phyloP scores from a whole-genome alignment of 2,888 invertebrate genomes.

The Tachina grossa region DNA sequence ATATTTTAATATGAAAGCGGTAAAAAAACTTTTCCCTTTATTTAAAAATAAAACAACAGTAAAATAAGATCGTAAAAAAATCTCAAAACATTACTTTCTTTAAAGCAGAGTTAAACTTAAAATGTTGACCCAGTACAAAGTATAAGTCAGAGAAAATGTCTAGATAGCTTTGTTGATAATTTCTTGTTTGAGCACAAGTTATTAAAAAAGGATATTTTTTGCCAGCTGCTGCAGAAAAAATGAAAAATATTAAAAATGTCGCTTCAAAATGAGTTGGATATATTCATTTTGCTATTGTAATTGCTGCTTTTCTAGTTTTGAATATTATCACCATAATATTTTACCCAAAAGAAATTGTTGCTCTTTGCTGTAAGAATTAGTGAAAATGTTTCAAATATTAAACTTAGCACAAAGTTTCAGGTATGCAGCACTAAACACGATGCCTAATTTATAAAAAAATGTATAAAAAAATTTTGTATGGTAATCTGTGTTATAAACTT shows the following conservation, averaged over 20 bases:
- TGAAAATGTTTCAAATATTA: no score
- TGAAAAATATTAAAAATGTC: conserved; percentile 54
- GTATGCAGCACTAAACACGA: no score
- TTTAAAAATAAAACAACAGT: neutral
- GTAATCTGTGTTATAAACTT: no score
- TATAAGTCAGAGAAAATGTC: neutral
- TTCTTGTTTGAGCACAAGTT: neutral
- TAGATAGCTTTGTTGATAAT: neutral
- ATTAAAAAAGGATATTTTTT: neutral
- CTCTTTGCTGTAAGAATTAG: no score
- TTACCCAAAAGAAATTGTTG: no score
- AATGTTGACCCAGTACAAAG: conserved; percentile 9
- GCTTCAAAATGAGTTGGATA: conserved; percentile 39
- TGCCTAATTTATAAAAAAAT: no score
- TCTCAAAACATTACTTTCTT: conserved; percentile 7
- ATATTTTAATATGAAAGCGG: conserved; percentile 10
- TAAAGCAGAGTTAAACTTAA: conserved; percentile 8
- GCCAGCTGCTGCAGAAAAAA: conserved; percentile 26
- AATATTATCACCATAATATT: neutral
- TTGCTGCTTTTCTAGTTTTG: neutral
- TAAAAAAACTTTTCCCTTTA: conserved; percentile 37
- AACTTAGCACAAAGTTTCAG: no score
- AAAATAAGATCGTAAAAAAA: neutral
- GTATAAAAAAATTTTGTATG: no score
- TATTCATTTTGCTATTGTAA: neutral